Conservation (phyloP, 2,113 vertebrate genomes). For the Eulemur rufifrons region DNA sequence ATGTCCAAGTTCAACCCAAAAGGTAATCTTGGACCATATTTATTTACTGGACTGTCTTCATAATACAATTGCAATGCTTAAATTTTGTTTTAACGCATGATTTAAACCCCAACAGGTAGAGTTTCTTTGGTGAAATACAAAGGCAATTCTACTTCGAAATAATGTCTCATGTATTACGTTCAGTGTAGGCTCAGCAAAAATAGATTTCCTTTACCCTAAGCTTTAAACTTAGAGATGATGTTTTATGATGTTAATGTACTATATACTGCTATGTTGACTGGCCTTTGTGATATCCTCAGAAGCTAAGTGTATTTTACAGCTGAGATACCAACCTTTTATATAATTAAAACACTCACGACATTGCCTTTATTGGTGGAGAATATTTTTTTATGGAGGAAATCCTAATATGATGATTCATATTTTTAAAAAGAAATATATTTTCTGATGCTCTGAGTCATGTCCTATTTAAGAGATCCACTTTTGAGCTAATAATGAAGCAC, state of each 20-base stretch:
- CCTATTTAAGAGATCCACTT: neutral
- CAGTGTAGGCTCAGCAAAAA: neutral
- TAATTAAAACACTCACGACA: neutral
- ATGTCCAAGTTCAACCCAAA: neutral
- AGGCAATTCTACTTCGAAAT: neutral
- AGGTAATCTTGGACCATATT: neutral
- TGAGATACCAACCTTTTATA: neutral
- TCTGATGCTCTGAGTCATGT: conserved; percentile 34
- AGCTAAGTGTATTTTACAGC: neutral
- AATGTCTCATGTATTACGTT: neutral
- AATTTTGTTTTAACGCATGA: neutral
- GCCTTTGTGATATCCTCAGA: neutral
- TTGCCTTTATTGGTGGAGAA: neutral
- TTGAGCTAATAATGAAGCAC: neutral
- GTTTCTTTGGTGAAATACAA: neutral
- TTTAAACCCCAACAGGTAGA: neutral
- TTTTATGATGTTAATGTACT: neutral
- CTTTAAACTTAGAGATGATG: neutral
- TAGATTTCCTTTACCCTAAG: neutral
- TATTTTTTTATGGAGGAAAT: neutral
- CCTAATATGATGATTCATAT: neutral
- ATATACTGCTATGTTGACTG: neutral
- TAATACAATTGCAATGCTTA: neutral
- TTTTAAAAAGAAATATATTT: conserved; percentile 8
- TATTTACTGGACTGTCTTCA: neutral